These are phyloP conservation scores for Nasua narica DNA, from an alignment of 2,797 vertebrate genomes.

Conservation along the genomic window DNA sequence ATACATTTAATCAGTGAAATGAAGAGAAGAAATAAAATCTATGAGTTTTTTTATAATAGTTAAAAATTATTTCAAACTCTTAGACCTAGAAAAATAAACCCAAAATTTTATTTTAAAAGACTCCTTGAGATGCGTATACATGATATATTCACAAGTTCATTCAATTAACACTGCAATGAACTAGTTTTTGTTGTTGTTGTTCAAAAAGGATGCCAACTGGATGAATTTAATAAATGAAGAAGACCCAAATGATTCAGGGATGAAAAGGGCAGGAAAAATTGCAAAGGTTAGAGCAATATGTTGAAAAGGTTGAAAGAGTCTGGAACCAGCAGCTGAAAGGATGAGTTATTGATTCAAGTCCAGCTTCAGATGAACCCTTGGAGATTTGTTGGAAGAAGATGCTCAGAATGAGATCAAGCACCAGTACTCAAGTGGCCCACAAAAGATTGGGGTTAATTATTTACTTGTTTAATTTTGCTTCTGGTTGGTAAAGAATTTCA, in stretches of 20 bases:
- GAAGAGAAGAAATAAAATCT: conserved; percentile 69
- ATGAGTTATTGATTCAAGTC: conserved; percentile 62
- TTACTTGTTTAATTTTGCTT: conserved; percentile 58
- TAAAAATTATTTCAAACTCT: conserved; percentile 62
- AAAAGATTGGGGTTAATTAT: conserved; percentile 43
- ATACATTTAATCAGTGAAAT: conserved; percentile 77
- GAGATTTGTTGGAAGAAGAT: conserved; percentile 50
- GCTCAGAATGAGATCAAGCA: conserved; percentile 44
- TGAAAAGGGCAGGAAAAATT: conserved; percentile 64
- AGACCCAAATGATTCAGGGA: conserved; percentile 32
- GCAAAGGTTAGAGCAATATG: conserved; percentile 63
- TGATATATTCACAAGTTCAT: conserved; percentile 44
- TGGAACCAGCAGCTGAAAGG: conserved; percentile 42
- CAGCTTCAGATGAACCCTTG: conserved; percentile 45
- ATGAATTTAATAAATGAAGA: conserved; percentile 43
- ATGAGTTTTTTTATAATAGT: conserved; percentile 16
- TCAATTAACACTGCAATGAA: conserved; percentile 44
- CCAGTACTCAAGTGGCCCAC: conserved; percentile 15
- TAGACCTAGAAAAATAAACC: conserved; percentile 7
- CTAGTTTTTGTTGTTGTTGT: background rate
- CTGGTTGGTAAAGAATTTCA: conserved; percentile 45
- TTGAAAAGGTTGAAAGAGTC: conserved; percentile 53
- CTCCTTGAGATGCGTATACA: background rate
- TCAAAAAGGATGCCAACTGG: conserved; percentile 21
- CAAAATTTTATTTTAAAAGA: conserved; percentile 5